Evolutionary conservation across 2,797 vertebrate species (phyloP).

Genomic region (Erpetoichthys calabaricus): DNA sequence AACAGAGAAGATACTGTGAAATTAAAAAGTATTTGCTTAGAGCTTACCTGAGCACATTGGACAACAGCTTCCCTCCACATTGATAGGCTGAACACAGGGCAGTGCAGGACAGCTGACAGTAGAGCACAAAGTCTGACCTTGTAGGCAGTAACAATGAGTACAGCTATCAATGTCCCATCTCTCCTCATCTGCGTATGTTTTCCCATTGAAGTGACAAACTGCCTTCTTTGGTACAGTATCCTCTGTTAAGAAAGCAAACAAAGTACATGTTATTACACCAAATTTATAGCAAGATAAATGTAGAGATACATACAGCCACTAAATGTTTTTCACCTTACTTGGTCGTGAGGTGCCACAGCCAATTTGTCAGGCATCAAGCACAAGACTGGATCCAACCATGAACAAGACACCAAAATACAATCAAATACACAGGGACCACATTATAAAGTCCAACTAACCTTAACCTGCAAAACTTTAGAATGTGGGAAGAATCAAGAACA

Average conservation of each 20-base stretch:
- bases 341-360: too few relatives aligned
- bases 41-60: conserved; percentile 68
- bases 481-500: too few relatives aligned
- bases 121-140: conserved; percentile 78
- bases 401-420: too few relatives aligned
- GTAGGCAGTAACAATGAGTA: conserved; percentile 80
- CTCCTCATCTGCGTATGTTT: conserved; percentile 68
- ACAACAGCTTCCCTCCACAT: conserved; percentile 72
- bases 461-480: too few relatives aligned
- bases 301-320: too few relatives aligned
- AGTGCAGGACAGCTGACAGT: conserved; percentile 74
- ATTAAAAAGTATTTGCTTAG: neutral
- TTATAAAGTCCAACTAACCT: too few relatives aligned
- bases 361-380: too few relatives aligned
- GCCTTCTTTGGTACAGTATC: conserved; percentile 58
- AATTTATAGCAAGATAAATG: neutral
- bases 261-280: conserved; percentile 10
- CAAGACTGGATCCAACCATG: too few relatives aligned
- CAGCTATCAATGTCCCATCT: conserved; percentile 83
- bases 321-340: too few relatives aligned
- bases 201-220: conserved; percentile 71
- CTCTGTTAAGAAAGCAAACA: conserved; percentile 40
- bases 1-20: too few relatives aligned
- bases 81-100: conserved; percentile 60
- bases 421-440: too few relatives aligned